Base-by-base conservation (phyloP, 2,888 invertebrate species). In the Cerastis rubricosa region DNA sequence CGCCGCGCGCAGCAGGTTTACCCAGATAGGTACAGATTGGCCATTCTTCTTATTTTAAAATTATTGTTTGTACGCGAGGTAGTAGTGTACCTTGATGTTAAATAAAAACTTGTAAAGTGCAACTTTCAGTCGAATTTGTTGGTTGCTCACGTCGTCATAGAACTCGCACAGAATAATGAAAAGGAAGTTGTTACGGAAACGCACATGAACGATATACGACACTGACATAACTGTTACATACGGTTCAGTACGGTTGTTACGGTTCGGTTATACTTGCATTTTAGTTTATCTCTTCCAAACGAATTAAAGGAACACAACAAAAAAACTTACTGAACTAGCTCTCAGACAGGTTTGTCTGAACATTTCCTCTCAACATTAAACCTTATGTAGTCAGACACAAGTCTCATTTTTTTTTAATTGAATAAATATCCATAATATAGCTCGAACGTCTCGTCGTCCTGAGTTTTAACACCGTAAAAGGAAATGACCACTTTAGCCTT, bases 391-490 rank as follows among this genome's bases (percentile, higher is more conserved):
- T 82, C 84, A 85, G 81, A 82, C 88, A 89, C 89, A 94, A 93
- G 94, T 91, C 87, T 91, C 90, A 92, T 91, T 94, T 93, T 94
- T 93, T 94, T 87, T 91, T 88, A 90, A 88, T 90, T 75, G 75
- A 80, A 89, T 85, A 86, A 90, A 90, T 89, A 88, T 90, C 67
- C 89, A 90, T 89, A 90, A 90, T 86, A 88, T 89, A 90, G 90
- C 90, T 89, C 85, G 85, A 89, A 85, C 90, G 89, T 91, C 91
- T 92, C 89, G 91, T 91, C 91, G 91, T 91, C 92, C 90, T 86
- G 89, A 92, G 93, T 93, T 94, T 95, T 95, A 94, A 92, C 89
- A 86, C 96, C 96, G 91, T 95, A 95, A 93, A 95, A 94, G 96
- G 96, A 93, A 94, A 94, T 91, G 91, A 92, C 96, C 89, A 93